These are phyloP conservation scores for Sebastes kiyomatsui DNA, from an alignment of 2,797 vertebrate genomes.

Conservation along the genomic window DNA sequence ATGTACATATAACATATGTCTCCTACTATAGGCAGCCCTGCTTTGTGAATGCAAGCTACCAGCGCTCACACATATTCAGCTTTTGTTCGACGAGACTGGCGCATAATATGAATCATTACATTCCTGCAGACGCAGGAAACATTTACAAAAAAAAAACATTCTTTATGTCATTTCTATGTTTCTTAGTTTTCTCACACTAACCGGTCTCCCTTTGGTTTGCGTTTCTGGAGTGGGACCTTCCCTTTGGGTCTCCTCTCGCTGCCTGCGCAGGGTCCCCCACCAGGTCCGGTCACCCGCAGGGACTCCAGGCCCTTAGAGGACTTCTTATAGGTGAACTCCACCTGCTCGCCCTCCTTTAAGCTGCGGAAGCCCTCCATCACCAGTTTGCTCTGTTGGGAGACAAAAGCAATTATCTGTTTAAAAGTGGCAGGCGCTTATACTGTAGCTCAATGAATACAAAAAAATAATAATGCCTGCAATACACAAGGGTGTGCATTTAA, in stretches of 20 bases:
- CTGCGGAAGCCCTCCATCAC: conserved; percentile 99
- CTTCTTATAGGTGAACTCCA: conserved; percentile 98
- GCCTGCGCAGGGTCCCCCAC: conserved; percentile 92
- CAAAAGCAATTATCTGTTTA: conserved; percentile 33
- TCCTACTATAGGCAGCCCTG: conserved; percentile 14
- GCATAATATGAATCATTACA: neutral
- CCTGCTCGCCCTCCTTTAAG: conserved; percentile 95
- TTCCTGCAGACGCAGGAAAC: neutral
- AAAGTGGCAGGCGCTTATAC: conserved; percentile 3
- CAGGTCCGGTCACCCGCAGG: conserved; percentile 92
- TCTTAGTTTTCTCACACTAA: conserved; percentile 62
- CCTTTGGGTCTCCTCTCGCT: conserved; percentile 95
- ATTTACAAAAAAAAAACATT: neutral
- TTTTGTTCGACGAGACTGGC: neutral
- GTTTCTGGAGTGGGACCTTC: conserved; percentile 91
- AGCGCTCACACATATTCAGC: neutral
- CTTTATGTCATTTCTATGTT: neutral
- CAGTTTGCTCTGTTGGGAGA: conserved; percentile 90
- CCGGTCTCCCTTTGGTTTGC: conserved; percentile 97
- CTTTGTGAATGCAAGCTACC: neutral
- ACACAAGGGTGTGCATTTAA: conserved; percentile 11
- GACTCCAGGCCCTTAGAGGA: conserved; percentile 96
- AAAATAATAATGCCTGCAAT: neutral
- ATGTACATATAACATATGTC: conserved; percentile 42
- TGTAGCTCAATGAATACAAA: neutral